Conservation (phyloP, 2,888 invertebrate genomes). For the Cabera pusaria region DNA sequence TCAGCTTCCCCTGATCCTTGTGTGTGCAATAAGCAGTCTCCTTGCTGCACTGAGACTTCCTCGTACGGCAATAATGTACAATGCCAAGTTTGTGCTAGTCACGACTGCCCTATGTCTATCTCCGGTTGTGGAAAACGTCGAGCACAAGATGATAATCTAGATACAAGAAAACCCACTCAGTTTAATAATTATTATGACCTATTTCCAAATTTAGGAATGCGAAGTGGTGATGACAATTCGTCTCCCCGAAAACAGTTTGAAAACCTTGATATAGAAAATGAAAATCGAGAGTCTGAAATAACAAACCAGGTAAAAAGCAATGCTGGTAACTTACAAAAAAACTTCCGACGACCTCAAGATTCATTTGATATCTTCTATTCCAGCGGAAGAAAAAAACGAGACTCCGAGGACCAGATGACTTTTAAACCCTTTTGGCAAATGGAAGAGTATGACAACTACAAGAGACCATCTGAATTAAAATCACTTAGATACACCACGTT, state of each 20-base stretch:
- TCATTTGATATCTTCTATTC: slow-evolving; percentile 47
- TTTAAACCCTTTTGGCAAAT: slow-evolving; percentile 66
- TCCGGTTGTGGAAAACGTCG: slow-evolving; percentile 26
- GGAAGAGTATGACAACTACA: slow-evolving; percentile 45
- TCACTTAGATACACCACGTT: slow-evolving; percentile 64
- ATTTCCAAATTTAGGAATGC: slow-evolving; percentile 45
- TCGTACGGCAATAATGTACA: slow-evolving; percentile 34
- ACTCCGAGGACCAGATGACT: slow-evolving; percentile 40
- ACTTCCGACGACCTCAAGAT: slow-evolving; percentile 38
- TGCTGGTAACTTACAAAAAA: slow-evolving; percentile 31
- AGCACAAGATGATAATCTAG: slow-evolving; percentile 28
- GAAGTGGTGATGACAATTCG: slow-evolving; percentile 41
- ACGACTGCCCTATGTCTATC: slow-evolving; percentile 19
- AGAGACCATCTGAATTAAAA: slow-evolving; percentile 47
- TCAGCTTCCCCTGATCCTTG: slow-evolving; percentile 33
- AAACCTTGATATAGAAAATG: slow-evolving; percentile 10
- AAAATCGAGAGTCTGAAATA: slow-evolving; percentile 27
- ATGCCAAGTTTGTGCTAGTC: slow-evolving; percentile 31
- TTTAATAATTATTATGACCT: slow-evolving; percentile 51
- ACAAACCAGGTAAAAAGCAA: slow-evolving; percentile 44
- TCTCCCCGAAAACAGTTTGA: slow-evolving; percentile 24
- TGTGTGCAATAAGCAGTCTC: slow-evolving; percentile 37
- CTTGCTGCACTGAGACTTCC: slow-evolving; percentile 12
- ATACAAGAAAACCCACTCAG: slow-evolving; percentile 32
- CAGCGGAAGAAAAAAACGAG: slow-evolving; percentile 54